These are phyloP conservation scores for Orgyia antiqua DNA, from an alignment of 2,888 invertebrate genomes.

Conservation along the genomic window DNA sequence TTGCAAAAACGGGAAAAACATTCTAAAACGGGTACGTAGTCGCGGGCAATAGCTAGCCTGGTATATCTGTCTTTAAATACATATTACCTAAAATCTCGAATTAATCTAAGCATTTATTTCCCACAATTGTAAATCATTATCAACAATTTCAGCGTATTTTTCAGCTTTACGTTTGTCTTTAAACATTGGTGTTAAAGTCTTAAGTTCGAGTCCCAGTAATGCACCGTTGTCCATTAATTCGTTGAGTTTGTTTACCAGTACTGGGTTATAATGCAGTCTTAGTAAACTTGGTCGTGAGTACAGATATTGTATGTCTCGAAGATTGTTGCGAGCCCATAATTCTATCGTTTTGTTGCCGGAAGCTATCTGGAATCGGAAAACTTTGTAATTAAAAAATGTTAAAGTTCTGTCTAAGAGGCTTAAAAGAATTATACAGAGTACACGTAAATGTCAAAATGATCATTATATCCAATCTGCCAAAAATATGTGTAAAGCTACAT, in stretches of 20 bases:
- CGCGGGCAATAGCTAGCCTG: too few relatives aligned
- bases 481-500: too few relatives aligned
- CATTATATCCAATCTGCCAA: too few relatives aligned
- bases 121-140: conserved; percentile 92
- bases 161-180: conserved; percentile 81
- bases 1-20: too few relatives aligned
- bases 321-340: conserved; percentile 83
- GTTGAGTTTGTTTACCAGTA: conserved; percentile 82
- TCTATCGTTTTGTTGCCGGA: conserved; percentile 88
- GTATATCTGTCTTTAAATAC: too few relatives aligned
- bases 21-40: too few relatives aligned
- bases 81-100: too few relatives aligned
- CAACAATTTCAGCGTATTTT: conserved; percentile 90
- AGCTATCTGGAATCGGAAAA: conserved; percentile 67
- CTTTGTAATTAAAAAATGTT: too few relatives aligned
- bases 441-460: too few relatives aligned
- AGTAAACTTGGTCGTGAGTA: conserved; percentile 88
- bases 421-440: too few relatives aligned
- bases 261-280: conserved; percentile 85
- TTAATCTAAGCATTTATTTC: conserved; percentile 69
- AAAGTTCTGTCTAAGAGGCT: too few relatives aligned
- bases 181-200: conserved; percentile 86
- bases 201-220: conserved; percentile 85
- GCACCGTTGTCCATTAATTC: conserved; percentile 86
- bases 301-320: conserved; percentile 85